These are phyloP conservation scores for Urophycis tenuis DNA, from an alignment of 2,797 vertebrate genomes.

Conservation along the genomic window DNA sequence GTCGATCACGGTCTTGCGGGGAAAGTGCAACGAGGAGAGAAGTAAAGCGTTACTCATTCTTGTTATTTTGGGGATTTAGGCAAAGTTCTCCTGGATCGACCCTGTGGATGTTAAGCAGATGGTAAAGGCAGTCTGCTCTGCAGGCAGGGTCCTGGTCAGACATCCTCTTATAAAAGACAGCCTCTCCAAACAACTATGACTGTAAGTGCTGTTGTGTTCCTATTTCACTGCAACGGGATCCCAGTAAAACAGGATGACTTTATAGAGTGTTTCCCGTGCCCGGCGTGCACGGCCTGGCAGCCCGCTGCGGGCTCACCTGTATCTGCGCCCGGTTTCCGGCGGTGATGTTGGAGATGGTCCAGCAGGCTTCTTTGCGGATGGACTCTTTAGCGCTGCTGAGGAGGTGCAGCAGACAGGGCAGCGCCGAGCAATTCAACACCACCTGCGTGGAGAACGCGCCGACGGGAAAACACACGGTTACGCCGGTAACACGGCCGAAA, in stretches of 20 bases:
- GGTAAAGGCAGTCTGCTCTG: not conserved
- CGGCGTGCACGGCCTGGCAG: no score
- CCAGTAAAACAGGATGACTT: no score
- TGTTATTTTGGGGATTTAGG: not conserved
- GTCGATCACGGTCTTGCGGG: constrained; percentile 89
- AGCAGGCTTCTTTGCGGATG: constrained; percentile 97
- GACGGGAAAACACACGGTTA: not conserved
- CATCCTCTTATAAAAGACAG: not conserved
- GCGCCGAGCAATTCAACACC: constrained; percentile 95
- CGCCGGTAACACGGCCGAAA: not conserved
- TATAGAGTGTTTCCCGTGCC: no score
- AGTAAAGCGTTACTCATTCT: not conserved
- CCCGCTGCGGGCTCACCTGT: constrained; percentile 53
- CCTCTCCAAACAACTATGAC: no score
- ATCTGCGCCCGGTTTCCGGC: constrained; percentile 96
- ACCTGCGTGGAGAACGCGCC: constrained; percentile 67
- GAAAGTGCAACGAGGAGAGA: not conserved
- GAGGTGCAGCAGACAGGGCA: constrained; percentile 95
- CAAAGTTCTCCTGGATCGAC: not conserved
- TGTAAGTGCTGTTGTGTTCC: no score
- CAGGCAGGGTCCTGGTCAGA: no score
- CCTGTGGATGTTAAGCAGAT: not conserved
- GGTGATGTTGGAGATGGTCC: constrained; percentile 99
- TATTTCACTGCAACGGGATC: no score
- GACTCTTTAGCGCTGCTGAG: constrained; percentile 97